These are phyloP conservation scores for Eupithecia inturbata DNA, from an alignment of 2,888 invertebrate genomes.

Conservation along the genomic window DNA sequence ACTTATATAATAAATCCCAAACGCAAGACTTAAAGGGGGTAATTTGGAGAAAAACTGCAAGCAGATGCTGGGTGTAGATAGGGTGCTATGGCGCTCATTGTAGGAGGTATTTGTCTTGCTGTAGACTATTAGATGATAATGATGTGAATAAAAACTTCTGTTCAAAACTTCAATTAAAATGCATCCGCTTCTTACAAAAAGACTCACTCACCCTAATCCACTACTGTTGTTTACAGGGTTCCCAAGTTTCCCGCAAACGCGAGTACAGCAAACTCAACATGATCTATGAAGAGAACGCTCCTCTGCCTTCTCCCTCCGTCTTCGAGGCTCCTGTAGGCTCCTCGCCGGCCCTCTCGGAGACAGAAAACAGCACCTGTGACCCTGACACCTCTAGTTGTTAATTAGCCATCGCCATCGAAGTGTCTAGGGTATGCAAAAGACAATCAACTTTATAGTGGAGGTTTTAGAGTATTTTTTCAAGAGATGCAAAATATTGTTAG, in stretches of 20 bases:
- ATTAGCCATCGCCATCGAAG: not conserved
- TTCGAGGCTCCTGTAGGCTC: not conserved
- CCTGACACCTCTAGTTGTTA: not conserved
- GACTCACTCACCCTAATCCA: not conserved
- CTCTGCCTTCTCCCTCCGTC: conserved; percentile 79
- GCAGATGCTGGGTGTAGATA: too few species aligned
- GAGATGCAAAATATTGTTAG: not conserved
- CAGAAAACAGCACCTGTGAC: not conserved
- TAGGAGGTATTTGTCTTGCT: too few species aligned
- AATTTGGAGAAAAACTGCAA: too few species aligned
- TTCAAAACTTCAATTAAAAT: too few species aligned
- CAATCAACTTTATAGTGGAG: not conserved
- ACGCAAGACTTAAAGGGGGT: too few species aligned
- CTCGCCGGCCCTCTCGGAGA: not conserved
- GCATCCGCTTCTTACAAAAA: not conserved
- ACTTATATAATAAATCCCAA: too few species aligned
- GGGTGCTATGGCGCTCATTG: too few species aligned
- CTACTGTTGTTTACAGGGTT: conserved; percentile 45
- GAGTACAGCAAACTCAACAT: conserved; percentile 85
- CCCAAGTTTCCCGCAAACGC: conserved; percentile 58
- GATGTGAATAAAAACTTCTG: too few species aligned
- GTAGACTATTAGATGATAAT: too few species aligned
- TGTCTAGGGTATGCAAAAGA: not conserved
- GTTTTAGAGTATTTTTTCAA: not conserved
- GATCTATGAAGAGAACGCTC: conserved; percentile 89